These are phyloP conservation scores for Scolopax mira DNA, from an alignment of 2,113 vertebrate genomes.

Conservation along the genomic window DNA sequence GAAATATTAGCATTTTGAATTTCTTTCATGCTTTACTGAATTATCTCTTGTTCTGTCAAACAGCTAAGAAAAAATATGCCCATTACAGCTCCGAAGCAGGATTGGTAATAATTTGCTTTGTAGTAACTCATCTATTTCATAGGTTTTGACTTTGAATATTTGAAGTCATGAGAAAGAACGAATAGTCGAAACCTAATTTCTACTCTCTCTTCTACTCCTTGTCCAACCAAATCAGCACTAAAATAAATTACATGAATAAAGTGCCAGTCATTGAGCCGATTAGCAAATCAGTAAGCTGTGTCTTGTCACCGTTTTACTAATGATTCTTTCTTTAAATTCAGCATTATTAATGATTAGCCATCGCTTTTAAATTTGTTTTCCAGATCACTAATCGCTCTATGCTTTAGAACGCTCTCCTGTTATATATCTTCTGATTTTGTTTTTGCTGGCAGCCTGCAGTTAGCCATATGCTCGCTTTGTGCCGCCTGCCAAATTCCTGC, in stretches of 20 bases:
- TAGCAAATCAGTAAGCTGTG: neutral
- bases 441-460: conserved; percentile 66
- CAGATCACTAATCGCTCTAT: neutral
- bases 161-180: conserved; percentile 6
- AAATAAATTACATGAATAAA: conserved; percentile 26
- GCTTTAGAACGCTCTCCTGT: conserved; percentile 8
- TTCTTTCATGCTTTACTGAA: conserved; percentile 45
- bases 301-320: conserved; percentile 28
- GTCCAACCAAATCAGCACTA: conserved; percentile 26
- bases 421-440: conserved; percentile 58
- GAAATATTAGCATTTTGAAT: neutral
- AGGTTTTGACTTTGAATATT: neutral
- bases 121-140: conserved; percentile 29
- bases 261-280: neutral
- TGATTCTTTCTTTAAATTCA: conserved; percentile 11
- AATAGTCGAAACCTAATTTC: conserved; percentile 16
- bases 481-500: conserved; percentile 61
- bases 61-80: conserved; percentile 23
- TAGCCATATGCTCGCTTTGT: conserved; percentile 64
- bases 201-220: neutral
- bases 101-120: conserved; percentile 38
- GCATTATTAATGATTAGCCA: conserved; percentile 33
- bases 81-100: neutral
- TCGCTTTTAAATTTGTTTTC: conserved; percentile 7
- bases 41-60: conserved; percentile 40